These are phyloP conservation scores for Lepidocolaptes lacrymiger DNA, from an alignment of 2,797 vertebrate genomes.

Conservation along the genomic window DNA sequence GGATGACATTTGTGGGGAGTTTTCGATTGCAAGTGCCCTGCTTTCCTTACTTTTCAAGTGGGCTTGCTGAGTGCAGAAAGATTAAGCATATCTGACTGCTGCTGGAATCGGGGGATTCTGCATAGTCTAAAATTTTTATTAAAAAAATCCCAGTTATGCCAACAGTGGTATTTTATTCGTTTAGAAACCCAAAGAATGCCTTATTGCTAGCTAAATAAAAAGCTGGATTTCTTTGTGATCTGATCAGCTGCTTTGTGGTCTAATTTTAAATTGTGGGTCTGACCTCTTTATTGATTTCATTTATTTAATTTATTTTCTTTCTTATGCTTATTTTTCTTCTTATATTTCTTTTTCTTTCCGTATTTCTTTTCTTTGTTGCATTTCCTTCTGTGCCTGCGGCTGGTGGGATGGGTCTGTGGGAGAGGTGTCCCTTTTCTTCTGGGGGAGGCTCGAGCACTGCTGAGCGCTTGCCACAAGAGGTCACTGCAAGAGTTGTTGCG, in stretches of 20 bases:
- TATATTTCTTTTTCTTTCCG: neutral
- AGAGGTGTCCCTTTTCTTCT: neutral
- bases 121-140: neutral
- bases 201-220: neutral
- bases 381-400: neutral
- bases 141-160: neutral
- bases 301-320: neutral
- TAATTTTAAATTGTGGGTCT: neutral
- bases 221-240: neutral
- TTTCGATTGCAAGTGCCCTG: neutral
- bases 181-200: neutral
- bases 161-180: neutral
- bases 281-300: neutral
- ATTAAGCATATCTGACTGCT: neutral
- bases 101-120: neutral
- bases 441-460: neutral
- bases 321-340: neutral
- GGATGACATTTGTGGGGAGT: neutral
- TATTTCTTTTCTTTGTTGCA: neutral
- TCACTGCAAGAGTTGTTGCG: constrained; percentile 65
- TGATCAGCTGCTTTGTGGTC: neutral
- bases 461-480: constrained; percentile 73
- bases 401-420: neutral
- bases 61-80: neutral
- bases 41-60: neutral